Evolutionary conservation across 2,888 invertebrate genomes (phyloP).

Genomic region (Coronaproctus castanopsis): DNA sequence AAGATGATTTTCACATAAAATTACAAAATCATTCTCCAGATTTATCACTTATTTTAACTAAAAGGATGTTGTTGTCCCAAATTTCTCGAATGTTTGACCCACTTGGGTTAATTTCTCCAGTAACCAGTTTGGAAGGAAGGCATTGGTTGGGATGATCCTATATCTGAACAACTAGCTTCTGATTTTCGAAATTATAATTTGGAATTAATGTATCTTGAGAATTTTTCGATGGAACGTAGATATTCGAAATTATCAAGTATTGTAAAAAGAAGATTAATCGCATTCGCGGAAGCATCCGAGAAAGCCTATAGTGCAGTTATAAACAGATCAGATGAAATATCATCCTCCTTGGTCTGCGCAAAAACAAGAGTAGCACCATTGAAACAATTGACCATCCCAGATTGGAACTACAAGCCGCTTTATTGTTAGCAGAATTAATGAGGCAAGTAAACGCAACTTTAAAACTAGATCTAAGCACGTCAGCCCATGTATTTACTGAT

Average conservation of each 20-base stretch:
- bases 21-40: neutral
- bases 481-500: neutral
- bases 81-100: conserved; percentile 13
- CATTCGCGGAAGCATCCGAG: conserved; percentile 18
- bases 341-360: conserved; percentile 17
- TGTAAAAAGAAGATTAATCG: too few species aligned
- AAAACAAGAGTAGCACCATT: conserved; percentile 22
- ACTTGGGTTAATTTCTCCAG: conserved; percentile 13
- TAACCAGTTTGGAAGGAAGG: conserved; percentile 8
- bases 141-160: conserved; percentile 12
- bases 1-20: conserved; percentile 3
- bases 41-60: conserved; percentile 2
- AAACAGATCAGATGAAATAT: conserved; percentile 3
- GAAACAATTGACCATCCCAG: conserved; percentile 19
- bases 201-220: too few species aligned
- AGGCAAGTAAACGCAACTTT: conserved; percentile 3
- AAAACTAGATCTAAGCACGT: neutral
- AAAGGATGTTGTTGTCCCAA: conserved; percentile 5
- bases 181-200: too few species aligned
- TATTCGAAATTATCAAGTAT: too few species aligned
- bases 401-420: conserved; percentile 20
- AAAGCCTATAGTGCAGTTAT: conserved; percentile 18
- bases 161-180: neutral
- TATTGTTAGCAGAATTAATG: conserved; percentile 16
- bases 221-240: too few species aligned